A percentile compares a stretch with the other conserved stretches of the same genome.
phyloP scores from a whole-genome alignment of 2,888 invertebrate species.

The Dendrolimus pini region DNA sequence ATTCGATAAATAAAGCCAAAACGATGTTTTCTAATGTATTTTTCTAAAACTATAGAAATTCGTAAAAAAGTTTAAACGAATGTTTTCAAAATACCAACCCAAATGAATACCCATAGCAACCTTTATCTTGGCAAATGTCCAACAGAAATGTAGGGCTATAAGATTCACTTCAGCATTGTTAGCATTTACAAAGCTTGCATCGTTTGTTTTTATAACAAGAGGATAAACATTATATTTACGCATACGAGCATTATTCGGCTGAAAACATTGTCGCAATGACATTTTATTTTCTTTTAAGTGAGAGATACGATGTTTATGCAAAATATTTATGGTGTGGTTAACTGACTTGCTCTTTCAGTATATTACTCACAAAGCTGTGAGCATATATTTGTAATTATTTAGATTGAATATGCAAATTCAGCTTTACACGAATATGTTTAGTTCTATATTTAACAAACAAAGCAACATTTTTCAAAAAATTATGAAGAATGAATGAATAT shows the following conservation, averaged over 20 bases:
- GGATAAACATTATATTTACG: background rate
- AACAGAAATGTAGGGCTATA: conserved; percentile 40
- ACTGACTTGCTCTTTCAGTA: no score
- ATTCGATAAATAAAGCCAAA: no score
- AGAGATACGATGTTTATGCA: background rate
- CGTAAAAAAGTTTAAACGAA: background rate
- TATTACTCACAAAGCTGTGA: no score
- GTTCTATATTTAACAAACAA: no score
- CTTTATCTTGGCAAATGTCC: conserved; percentile 34
- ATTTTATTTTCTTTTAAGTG: background rate
- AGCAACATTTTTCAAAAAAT: no score
- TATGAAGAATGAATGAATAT: no score
- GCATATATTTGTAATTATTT: no score
- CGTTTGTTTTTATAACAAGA: background rate
- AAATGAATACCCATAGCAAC: conserved; percentile 17
- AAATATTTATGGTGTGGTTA: no score
- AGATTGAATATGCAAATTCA: no score
- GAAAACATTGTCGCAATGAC: background rate
- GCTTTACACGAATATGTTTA: no score
- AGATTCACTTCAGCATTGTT: conserved; percentile 20
- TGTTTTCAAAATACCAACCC: background rate
- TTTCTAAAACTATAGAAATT: no score
- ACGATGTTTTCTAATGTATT: no score
- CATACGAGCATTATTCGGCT: background rate
- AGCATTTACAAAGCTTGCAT: background rate